Evolutionary conservation across 2,888 invertebrate genomes (phyloP).

Genomic region (Hirtodrosophila cameraria): DNA sequence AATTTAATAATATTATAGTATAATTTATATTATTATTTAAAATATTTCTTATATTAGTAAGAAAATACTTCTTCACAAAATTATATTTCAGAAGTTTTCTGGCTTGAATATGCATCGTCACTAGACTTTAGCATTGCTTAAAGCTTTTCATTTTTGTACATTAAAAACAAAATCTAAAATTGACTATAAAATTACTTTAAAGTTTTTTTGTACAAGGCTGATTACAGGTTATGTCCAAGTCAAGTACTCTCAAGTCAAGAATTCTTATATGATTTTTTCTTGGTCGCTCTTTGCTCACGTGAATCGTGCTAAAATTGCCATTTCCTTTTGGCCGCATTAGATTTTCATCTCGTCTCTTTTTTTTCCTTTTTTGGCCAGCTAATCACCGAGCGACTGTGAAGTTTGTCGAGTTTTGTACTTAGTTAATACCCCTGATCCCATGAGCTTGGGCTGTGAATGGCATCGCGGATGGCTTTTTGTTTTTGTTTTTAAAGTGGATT

Average conservation of each 20-base stretch:
- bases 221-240: too few relatives aligned
- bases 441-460: constrained; percentile 30
- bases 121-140: too few relatives aligned
- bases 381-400: constrained; percentile 51
- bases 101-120: too few relatives aligned
- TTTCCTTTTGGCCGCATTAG: constrained; percentile 34
- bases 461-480: constrained; percentile 23
- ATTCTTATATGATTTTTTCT: background rate
- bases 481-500: constrained; percentile 12
- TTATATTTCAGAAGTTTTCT: too few relatives aligned
- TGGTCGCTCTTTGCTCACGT: constrained; percentile 25
- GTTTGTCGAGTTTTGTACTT: constrained; percentile 33
- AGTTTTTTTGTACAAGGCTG: background rate
- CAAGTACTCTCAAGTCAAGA: too few relatives aligned
- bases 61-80: too few relatives aligned
- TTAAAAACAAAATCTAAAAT: too few relatives aligned
- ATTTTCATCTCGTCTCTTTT: background rate
- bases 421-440: constrained; percentile 50
- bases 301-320: constrained; percentile 54
- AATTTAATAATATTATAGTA: too few relatives aligned
- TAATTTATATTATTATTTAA: too few relatives aligned
- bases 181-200: too few relatives aligned
- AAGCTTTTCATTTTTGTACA: too few relatives aligned
- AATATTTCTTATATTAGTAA: too few relatives aligned
- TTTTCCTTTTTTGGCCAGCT: constrained; percentile 24